Conservation (phyloP, 2,113 vertebrate genomes). For the Protobothrops mucrosquamatus region DNA sequence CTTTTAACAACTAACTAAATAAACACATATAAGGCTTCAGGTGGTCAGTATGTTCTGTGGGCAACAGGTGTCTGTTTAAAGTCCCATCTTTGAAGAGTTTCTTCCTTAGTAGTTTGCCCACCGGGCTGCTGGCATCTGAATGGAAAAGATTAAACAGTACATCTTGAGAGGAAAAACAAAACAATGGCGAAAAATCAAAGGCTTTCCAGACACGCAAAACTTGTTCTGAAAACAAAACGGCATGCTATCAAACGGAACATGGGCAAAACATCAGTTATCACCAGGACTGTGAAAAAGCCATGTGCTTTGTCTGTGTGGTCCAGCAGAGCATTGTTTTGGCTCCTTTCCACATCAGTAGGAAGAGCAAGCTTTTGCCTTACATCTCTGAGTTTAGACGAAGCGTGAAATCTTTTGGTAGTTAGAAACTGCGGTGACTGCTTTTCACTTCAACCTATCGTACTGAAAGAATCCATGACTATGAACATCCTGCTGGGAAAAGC, state of each 20-base stretch:
- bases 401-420: slow-evolving; percentile 1
- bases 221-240: slow-evolving; percentile 28
- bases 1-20: not conserved
- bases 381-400: not conserved
- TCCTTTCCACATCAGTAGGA: slow-evolving; percentile 16
- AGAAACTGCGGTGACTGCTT: not conserved
- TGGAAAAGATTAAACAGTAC: slow-evolving; percentile 10
- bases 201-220: slow-evolving; percentile 8
- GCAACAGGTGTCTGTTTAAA: slow-evolving; percentile 30
- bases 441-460: not conserved
- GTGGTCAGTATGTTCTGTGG: slow-evolving; percentile 13
- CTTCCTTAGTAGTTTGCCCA: slow-evolving; percentile 8
- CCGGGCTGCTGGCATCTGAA: slow-evolving; percentile 11
- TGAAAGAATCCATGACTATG: not conserved
- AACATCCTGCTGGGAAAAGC: not conserved
- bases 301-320: slow-evolving; percentile 19
- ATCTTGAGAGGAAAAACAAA: slow-evolving; percentile 33
- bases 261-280: slow-evolving; percentile 26
- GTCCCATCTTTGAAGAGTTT: slow-evolving; percentile 1
- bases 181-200: slow-evolving; percentile 6
- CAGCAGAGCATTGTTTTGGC: not conserved
- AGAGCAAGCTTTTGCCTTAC: not conserved
- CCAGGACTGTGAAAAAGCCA: slow-evolving; percentile 34
- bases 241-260: not conserved
- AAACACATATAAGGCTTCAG: not conserved